Evolutionary conservation across 2,888 invertebrate species (phyloP), one percentile per base, ranked within the genome.

Genomic region (Amphipyra tragopoginis): DNA sequence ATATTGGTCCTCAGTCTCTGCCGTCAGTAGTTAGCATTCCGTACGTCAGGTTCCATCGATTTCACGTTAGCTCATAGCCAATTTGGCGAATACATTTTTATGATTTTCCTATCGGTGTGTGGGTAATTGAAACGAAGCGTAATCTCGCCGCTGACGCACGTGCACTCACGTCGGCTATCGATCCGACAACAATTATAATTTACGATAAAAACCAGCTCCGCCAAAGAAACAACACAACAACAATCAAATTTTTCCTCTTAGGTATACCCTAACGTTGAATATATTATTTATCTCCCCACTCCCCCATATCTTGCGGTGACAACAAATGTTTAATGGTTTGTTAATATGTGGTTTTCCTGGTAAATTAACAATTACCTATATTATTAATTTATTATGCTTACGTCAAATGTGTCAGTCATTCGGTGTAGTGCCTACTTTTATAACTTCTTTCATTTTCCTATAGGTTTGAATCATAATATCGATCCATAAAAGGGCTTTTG

Each of bases 141-240:
- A 86, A 86, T 86, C 83, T 84, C 65, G 71, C 75, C 62, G 80
- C 81, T 90, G 90, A 90, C 90, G 89, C 90, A 89, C 88, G 81
- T 83, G 80, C 84, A 79, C 73, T 73, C 75, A 66, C 82, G 74
- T 74, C 72, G 77, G 63, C 76, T 79, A 79, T 86, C 80, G 84
- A 85, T 81, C 79, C 79, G 78, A 79, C 79, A 80, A 72, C 76
- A 83, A 83, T 83, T 79, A 82, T 79, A 84, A 81, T 82, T 84
- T 79, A 78, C 75, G 82, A 86, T 84, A 84, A 84, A 81, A 84
- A 80, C 77, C 74, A 75, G 75, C 76, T 77, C 72, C 67, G 65
- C 54, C 51, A 65, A 77, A 76, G 75, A 74, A 80, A 77, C 64
- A 68, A 60, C 58, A 65, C 42, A 57, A 66, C 58, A 65, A 66